These are phyloP conservation scores for Drosophila kikkawai DNA, from an alignment of 1,140 invertebrate genomes.

Conservation along the genomic window DNA sequence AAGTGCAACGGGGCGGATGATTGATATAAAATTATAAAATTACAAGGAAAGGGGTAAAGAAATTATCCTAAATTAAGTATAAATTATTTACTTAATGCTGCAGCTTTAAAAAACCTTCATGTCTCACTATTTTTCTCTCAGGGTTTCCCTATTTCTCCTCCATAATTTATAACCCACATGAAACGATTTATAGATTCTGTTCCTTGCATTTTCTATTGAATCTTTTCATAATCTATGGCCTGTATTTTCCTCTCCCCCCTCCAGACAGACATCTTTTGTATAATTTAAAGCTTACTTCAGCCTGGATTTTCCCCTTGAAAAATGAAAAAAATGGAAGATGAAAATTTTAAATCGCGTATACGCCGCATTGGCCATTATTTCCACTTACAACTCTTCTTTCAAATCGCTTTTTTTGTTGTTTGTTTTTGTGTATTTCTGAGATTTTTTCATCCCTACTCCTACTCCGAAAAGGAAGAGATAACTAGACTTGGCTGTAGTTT, in stretches of 20 bases:
- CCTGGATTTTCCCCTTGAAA: neutral
- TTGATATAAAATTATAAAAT: conserved; percentile 29
- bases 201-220: neutral
- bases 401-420: conserved; percentile 19
- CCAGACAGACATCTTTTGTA: conserved; percentile 13
- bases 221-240: conserved; percentile 21
- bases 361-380: conserved; percentile 49
- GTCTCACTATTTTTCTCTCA: too few species aligned
- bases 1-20: conserved; percentile 69
- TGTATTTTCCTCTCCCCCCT: too few species aligned
- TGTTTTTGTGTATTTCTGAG: conserved; percentile 18
- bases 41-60: too few species aligned
- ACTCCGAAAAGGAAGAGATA: conserved; percentile 4
- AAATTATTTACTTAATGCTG: too few species aligned
- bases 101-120: too few species aligned
- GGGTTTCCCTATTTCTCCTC: too few species aligned
- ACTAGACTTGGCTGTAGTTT: conserved; percentile 42
- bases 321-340: neutral
- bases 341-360: conserved; percentile 51
- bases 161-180: conserved; percentile 1
- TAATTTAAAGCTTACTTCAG: conserved; percentile 28
- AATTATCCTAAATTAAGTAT: too few species aligned
- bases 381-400: conserved; percentile 33
- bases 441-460: neutral
- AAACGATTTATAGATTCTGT: conserved; percentile 15